Evolutionary conservation across 2,113 vertebrate species (phyloP).

Genomic region (Aegotheles bennettii): DNA sequence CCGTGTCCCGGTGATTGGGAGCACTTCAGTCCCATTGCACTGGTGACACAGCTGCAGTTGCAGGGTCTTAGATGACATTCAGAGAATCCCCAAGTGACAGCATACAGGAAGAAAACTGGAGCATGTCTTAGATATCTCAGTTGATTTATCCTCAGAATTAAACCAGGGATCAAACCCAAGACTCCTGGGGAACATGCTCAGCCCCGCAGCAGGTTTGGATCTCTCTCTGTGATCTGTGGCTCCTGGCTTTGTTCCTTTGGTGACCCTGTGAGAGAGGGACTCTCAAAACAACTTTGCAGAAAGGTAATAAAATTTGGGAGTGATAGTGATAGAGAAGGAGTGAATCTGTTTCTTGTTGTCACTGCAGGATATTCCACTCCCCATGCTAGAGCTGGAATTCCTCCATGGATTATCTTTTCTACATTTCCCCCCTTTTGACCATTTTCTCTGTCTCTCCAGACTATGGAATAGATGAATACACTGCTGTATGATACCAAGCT

Average conservation of each 20-base stretch:
- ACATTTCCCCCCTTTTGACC: background rate
- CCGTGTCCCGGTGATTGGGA: background rate
- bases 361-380: background rate
- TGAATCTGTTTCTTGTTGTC: background rate
- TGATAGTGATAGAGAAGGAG: background rate
- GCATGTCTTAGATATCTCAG: background rate
- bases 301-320: background rate
- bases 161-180: background rate
- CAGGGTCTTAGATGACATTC: background rate
- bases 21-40: background rate
- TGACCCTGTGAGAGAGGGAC: background rate
- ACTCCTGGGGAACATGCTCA: rapidly evolving
- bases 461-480: background rate
- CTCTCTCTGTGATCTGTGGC: background rate
- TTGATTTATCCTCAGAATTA: background rate
- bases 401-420: background rate
- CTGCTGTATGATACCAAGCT: background rate
- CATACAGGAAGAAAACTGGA: background rate
- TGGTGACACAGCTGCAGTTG: background rate
- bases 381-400: background rate
- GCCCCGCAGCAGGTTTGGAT: background rate
- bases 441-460: background rate
- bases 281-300: background rate
- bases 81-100: background rate
- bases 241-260: background rate